Base-by-base conservation (phyloP, 2,888 invertebrate species). In the Standfussiana lucernea region DNA sequence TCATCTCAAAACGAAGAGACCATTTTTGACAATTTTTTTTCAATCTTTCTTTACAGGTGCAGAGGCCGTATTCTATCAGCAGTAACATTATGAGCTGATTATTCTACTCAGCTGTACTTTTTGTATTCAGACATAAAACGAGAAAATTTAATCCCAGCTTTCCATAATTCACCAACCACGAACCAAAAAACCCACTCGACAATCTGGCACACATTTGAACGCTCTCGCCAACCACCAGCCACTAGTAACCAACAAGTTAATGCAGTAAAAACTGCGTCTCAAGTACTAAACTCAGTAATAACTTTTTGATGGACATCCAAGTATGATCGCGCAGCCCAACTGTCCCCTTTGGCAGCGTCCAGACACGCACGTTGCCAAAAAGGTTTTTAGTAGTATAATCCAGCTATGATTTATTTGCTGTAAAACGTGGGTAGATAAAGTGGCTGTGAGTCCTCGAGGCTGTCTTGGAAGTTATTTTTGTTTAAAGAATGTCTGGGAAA, bases 291-390 rank as follows among this genome's bases (percentile, higher is more conserved):
- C 67, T 82, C 74, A 8, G 75, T 87, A 85, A 88, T 86, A 87
- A 90, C 84, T 87, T 90, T 89, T 89, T 91, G 90, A 92, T 92
- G 90, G 90, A 93, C 91, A 89, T 89, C 83, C 89, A 88, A 86
- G 87, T 88, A 89, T 91, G 87, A 91, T 92, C 86, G 84, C 87
- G 83, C 67, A 68, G 75, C 88, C 79, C 78, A 80, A 87, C 87
- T 87, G 89, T 86, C 84, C 89, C 80, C 87, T 82, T 92, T 92
- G 92, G 92, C 92, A 92, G 82, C 72, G 45, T 40, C 66, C 84
- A 75, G 88, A 73, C 64, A 79, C 79, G 77, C 56, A 71, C 77
- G 79, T 79, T 89, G 88, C 88, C 88, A 89, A 87, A 89, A 87
- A 87, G 83, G 89, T 83, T 89, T 89, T 86, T 86, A 84, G 84